phyloP scores from a whole-genome alignment of 2,113 vertebrate genomes.

The Petaurus breviceps region DNA sequence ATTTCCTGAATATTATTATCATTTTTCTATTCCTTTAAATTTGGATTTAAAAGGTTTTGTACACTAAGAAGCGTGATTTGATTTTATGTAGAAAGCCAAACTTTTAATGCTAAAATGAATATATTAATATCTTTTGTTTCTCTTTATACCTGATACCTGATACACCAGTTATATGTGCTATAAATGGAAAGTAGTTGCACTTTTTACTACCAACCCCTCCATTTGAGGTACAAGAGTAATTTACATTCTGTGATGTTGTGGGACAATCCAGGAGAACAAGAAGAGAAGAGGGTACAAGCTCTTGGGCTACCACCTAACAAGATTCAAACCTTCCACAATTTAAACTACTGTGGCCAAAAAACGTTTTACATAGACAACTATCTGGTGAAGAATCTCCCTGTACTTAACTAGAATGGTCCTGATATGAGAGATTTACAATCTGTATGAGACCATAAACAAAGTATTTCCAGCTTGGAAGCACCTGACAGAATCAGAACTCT shows the following conservation, averaged over 20 bases:
- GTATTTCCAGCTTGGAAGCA: background rate
- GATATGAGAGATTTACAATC: background rate
- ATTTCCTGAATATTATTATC: background rate
- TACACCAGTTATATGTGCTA: background rate
- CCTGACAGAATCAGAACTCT: background rate
- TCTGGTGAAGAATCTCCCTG: background rate
- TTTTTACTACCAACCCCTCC: background rate
- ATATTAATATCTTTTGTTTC: background rate
- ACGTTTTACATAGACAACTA: background rate
- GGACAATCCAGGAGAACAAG: background rate
- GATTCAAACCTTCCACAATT: background rate
- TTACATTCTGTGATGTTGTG: background rate
- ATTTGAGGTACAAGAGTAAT: background rate
- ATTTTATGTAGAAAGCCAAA: background rate
- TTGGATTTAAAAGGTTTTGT: background rate
- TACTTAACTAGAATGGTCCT: background rate
- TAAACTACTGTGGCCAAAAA: background rate
- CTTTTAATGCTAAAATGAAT: constrained; percentile 23
- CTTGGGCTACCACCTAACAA: background rate
- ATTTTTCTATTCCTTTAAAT: background rate
- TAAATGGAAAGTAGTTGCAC: background rate
- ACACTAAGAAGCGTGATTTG: background rate
- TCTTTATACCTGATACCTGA: background rate
- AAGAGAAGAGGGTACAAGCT: background rate
- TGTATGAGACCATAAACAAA: background rate